Evolutionary conservation across 1,140 invertebrate species (phyloP).

Genomic region (Caenorhabditis remanei): DNA sequence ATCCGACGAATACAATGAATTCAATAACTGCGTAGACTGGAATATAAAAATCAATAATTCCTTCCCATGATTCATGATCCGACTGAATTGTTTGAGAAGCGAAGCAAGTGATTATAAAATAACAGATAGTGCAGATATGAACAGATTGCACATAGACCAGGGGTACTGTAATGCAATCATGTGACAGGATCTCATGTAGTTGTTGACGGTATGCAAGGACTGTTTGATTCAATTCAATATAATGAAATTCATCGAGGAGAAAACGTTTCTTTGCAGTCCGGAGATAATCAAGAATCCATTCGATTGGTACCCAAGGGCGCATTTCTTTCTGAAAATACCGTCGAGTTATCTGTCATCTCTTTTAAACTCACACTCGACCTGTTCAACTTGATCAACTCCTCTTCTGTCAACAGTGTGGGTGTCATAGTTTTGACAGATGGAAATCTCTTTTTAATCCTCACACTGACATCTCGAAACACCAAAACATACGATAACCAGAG

Average conservation of each 20-base stretch:
- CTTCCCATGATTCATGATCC: conserved; percentile 23
- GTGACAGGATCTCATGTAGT: conserved; percentile 63
- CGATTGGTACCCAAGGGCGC: conserved; percentile 64
- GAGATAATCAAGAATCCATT: conserved; percentile 61
- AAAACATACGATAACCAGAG: conserved; percentile 65
- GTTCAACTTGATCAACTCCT: conserved; percentile 52
- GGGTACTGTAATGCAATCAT: conserved; percentile 67
- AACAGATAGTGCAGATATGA: conserved; percentile 16
- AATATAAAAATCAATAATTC: conserved; percentile 52
- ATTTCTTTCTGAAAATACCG: conserved; percentile 18
- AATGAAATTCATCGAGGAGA: conserved; percentile 63
- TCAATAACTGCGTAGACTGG: conserved; percentile 66
- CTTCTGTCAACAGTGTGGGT: conserved; percentile 23
- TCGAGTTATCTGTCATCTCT: not conserved
- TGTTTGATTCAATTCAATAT: conserved; percentile 54
- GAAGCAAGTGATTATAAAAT: conserved; percentile 51
- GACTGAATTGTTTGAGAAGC: conserved; percentile 16
- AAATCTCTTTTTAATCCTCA: conserved; percentile 57
- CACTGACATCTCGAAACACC: conserved; percentile 64
- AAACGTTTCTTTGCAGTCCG: conserved; percentile 19
- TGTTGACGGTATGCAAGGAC: conserved; percentile 63
- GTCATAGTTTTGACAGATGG: conserved; percentile 61
- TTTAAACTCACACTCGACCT: conserved; percentile 41
- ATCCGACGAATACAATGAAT: conserved; percentile 69
- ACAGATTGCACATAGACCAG: conserved; percentile 66